Conservation (phyloP, 2,888 invertebrate genomes). For the Amphipyra tragopoginis region DNA sequence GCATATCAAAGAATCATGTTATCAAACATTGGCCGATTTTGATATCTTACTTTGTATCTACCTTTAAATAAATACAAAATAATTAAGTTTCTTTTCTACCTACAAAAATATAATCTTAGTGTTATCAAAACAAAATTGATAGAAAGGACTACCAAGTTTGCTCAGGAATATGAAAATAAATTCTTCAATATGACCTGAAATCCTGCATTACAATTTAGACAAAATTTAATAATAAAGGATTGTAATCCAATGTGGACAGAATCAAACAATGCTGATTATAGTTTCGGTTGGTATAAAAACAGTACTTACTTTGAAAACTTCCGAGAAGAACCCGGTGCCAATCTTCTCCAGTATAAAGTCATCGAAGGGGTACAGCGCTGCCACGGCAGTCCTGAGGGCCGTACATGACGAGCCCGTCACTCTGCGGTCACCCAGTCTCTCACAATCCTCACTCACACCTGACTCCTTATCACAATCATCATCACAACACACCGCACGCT, state of each 20-base stretch:
- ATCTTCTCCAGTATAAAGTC: slow-evolving; percentile 98
- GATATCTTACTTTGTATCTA: too few relatives aligned
- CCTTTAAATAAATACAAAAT: too few relatives aligned
- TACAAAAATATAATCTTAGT: too few relatives aligned
- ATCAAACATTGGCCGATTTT: too few relatives aligned
- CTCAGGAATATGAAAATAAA: too few relatives aligned
- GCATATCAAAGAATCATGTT: too few relatives aligned
- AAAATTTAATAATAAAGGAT: not conserved
- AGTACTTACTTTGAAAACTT: slow-evolving; percentile 97
- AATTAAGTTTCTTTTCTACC: too few relatives aligned
- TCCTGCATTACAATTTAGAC: not conserved
- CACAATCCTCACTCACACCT: slow-evolving; percentile 86
- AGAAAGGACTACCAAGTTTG: too few relatives aligned
- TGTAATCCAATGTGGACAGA: not conserved
- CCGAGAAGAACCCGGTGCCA: slow-evolving; percentile 98
- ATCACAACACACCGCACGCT: slow-evolving; percentile 83
- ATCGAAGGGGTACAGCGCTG: slow-evolving; percentile 97
- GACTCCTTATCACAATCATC: slow-evolving; percentile 88
- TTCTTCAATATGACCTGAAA: not conserved
- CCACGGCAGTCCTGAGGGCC: slow-evolving; percentile 97
- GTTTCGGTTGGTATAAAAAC: not conserved
- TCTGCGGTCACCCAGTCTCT: slow-evolving; percentile 83
- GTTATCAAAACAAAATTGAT: too few relatives aligned
- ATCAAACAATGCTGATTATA: not conserved
- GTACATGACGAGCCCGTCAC: slow-evolving; percentile 93